Evolutionary conservation across 2,888 invertebrate species (phyloP).

Genomic region (Polylopha cassiicola): DNA sequence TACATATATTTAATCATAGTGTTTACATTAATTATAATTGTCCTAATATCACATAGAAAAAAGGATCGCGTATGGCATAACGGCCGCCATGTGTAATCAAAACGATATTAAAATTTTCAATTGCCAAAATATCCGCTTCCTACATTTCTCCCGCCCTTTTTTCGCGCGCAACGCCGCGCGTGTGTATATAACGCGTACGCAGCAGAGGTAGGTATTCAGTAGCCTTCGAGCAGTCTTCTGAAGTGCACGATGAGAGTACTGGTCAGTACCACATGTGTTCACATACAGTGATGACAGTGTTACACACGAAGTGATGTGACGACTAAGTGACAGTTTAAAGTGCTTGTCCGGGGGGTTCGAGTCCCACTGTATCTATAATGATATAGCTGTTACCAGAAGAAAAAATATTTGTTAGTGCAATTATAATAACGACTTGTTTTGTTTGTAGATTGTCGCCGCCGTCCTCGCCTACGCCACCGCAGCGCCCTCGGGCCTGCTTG

Average conservation of each 20-base stretch:
- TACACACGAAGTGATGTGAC: too few species aligned
- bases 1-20: too few species aligned
- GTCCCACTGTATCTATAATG: conserved; percentile 19
- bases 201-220: conserved; percentile 71
- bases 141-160: conserved; percentile 39
- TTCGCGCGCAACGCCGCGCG: conserved; percentile 44
- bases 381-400: too few species aligned
- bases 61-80: too few species aligned
- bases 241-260: conserved; percentile 76
- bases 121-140: conserved; percentile 43
- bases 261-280: conserved; percentile 53
- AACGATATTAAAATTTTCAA: conserved; percentile 9
- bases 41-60: too few species aligned
- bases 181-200: conserved; percentile 63
- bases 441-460: conserved; percentile 75
- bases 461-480: conserved; percentile 44
- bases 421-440: too few species aligned
- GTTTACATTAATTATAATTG: too few species aligned
- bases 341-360: too few species aligned
- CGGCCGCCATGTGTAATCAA: too few species aligned
- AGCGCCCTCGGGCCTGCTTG: conserved; percentile 27
- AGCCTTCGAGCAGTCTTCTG: conserved; percentile 75
- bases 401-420: too few species aligned
- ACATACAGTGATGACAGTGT: too few species aligned
- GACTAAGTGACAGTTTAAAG: too few species aligned